Evolutionary conservation across 2,888 invertebrate genomes (phyloP).

Genomic region (Chrysotoxum bicinctum): DNA sequence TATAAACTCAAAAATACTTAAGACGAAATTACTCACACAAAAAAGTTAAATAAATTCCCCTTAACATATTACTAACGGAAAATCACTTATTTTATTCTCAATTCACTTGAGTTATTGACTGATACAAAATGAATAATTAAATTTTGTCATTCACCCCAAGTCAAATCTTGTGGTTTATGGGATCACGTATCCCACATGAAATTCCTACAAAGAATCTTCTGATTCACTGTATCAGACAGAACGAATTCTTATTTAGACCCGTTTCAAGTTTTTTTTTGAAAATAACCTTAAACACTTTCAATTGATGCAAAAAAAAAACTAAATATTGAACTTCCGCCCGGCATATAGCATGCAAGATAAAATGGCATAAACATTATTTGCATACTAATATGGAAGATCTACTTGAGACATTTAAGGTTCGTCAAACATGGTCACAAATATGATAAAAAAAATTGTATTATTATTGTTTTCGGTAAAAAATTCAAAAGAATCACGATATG

Average conservation of each 20-base stretch:
- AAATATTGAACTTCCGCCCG: slow-evolving; percentile 4
- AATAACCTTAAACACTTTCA: slow-evolving; percentile 9
- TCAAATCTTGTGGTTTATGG: slow-evolving; percentile 7
- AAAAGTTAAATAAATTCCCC: background rate
- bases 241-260: background rate
- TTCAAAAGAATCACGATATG: slow-evolving; percentile 27
- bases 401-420: slow-evolving; percentile 33
- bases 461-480: slow-evolving; percentile 14
- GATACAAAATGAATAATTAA: background rate
- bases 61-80: background rate
- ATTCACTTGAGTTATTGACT: background rate
- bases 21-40: background rate
- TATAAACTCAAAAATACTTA: background rate
- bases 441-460: slow-evolving; percentile 40
- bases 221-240: slow-evolving; percentile 27
- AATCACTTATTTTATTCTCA: background rate
- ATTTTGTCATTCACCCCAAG: slow-evolving; percentile 6
- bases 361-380: slow-evolving; percentile 41
- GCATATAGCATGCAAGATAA: slow-evolving; percentile 12
- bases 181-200: slow-evolving; percentile 6
- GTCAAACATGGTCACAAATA: slow-evolving; percentile 38
- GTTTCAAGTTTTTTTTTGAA: background rate
- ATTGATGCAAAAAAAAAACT: slow-evolving; percentile 1
- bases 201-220: background rate
- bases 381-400: slow-evolving; percentile 51